A percentile compares a stretch with the other conserved stretches of the same genome.
phyloP scores from a whole-genome alignment of 1,140 invertebrate genomes.

The Lethrus apterus region DNA sequence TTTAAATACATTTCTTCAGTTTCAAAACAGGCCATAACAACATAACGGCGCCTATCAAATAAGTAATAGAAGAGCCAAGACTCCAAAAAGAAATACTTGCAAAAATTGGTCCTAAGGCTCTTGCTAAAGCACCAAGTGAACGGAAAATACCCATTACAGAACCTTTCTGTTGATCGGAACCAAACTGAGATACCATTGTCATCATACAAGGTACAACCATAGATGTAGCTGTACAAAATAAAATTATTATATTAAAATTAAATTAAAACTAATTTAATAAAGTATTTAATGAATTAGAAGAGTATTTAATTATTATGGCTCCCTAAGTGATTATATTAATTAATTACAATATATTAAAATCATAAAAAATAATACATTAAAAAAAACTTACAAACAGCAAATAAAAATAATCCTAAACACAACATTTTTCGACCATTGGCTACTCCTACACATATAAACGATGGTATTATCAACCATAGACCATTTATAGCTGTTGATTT shows the following conservation, averaged over 20 bases:
- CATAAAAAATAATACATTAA: constrained; percentile 1
- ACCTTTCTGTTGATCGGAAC: constrained; percentile 80
- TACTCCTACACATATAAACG: constrained; percentile 81
- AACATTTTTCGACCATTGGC: constrained; percentile 48
- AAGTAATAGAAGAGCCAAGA: constrained; percentile 64
- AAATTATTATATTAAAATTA: constrained; percentile 1
- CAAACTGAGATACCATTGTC: constrained; percentile 77
- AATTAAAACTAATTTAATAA: too few relatives aligned
- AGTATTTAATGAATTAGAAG: too few relatives aligned
- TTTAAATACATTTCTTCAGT: constrained; percentile 19
- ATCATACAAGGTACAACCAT: constrained; percentile 92
- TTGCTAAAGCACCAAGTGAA: constrained; percentile 85
- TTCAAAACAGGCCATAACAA: constrained; percentile 55
- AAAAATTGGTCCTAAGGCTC: constrained; percentile 86
- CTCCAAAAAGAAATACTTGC: constrained; percentile 80
- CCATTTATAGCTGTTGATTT: constrained; percentile 67
- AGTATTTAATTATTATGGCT: too few relatives aligned
- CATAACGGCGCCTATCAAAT: constrained; percentile 60
- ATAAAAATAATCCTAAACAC: constrained; percentile 78
- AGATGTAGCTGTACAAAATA: constrained; percentile 64
- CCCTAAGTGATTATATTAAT: too few relatives aligned
- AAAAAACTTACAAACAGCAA: constrained; percentile 78
- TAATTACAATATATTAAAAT: background rate
- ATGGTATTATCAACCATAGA: constrained; percentile 78
- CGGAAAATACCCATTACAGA: constrained; percentile 88